phyloP scores from a whole-genome alignment of 2,113 vertebrate species.

The Parus major region DNA sequence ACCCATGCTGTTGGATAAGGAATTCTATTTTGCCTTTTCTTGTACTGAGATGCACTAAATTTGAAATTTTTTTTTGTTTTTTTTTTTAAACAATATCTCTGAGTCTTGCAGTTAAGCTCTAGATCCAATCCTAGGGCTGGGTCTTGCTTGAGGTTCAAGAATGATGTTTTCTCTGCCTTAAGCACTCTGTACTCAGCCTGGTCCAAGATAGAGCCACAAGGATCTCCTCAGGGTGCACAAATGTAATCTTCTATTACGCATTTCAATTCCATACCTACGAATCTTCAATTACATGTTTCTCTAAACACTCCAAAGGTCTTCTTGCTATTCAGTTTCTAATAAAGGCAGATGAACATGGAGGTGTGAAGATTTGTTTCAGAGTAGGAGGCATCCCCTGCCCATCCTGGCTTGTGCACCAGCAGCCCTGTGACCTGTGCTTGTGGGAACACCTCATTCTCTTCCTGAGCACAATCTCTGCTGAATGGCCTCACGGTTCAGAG shows the following conservation, averaged over 20 bases:
- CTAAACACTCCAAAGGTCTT: neutral
- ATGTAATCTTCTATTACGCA: neutral
- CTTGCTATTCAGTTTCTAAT: neutral
- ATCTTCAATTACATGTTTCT: neutral
- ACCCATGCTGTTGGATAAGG: neutral
- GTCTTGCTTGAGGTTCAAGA: neutral
- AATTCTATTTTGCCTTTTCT: neutral
- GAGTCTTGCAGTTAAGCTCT: neutral
- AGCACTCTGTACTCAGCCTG: neutral
- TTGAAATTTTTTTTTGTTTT: neutral
- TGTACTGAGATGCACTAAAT: neutral
- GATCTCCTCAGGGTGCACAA: neutral
- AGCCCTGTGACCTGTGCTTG: neutral
- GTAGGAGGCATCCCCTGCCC: neutral
- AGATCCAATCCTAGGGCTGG: neutral
- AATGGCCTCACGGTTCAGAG: neutral
- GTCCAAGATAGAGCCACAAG: neutral
- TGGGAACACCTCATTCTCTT: neutral
- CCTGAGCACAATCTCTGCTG: neutral
- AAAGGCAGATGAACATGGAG: neutral
- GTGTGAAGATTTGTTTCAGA: neutral
- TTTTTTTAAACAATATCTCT: neutral
- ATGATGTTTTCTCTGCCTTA: neutral
- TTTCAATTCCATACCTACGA: neutral
- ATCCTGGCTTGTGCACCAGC: rapidly evolving